These are phyloP conservation scores for Rutilus rutilus DNA, from an alignment of 2,113 vertebrate species.

Conservation along the genomic window DNA sequence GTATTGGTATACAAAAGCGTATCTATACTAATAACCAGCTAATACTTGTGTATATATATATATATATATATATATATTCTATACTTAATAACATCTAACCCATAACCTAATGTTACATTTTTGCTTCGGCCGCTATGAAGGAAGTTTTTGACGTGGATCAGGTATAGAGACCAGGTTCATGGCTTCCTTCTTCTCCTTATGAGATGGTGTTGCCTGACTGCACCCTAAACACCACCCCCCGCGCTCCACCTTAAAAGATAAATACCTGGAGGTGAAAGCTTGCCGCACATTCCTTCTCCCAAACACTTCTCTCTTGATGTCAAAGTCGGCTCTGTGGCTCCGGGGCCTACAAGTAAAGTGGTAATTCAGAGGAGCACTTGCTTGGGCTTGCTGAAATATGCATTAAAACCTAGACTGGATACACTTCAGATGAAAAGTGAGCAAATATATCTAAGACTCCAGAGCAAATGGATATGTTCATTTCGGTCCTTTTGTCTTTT, in stretches of 20 bases:
- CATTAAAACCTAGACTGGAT: constrained; percentile 85
- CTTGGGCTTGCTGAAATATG: constrained; percentile 97
- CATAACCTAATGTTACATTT: neutral
- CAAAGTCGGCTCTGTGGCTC: constrained; percentile 90
- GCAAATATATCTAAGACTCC: constrained; percentile 67
- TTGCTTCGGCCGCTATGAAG: neutral
- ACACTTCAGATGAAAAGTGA: constrained; percentile 71
- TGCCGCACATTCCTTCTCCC: constrained; percentile 93
- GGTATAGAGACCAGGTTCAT: constrained; percentile 62
- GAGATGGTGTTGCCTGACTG: constrained; percentile 74
- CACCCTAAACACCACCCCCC: constrained; percentile 52
- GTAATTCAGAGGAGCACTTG: constrained; percentile 90
- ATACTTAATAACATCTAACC: neutral
- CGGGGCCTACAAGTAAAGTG: constrained; percentile 85
- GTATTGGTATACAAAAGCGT: neutral
- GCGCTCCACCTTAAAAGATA: constrained; percentile 81
- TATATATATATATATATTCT: too few relatives aligned
- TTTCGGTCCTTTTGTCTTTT: constrained; percentile 57
- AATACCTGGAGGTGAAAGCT: constrained; percentile 93
- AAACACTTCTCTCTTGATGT: constrained; percentile 90
- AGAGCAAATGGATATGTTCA: constrained; percentile 59
- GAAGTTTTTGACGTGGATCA: neutral
- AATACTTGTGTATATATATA: too few relatives aligned
- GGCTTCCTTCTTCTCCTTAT: constrained; percentile 69
- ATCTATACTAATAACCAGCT: too few relatives aligned